Base-by-base conservation (phyloP, 2,113 vertebrate genomes). In the Malurus alboscapulatus region DNA sequence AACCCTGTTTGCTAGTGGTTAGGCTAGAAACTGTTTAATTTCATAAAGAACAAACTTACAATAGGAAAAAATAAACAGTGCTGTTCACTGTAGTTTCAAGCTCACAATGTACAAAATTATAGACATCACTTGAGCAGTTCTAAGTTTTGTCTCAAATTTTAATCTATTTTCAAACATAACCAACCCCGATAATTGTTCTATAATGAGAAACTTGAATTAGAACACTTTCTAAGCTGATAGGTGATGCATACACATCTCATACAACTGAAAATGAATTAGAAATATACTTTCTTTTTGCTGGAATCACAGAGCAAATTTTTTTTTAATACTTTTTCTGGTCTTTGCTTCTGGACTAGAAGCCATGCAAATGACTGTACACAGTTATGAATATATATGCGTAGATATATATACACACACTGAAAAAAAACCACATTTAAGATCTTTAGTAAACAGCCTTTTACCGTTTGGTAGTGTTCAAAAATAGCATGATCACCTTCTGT, bases 331-430 rank as follows among this genome's bases (percentile, higher is more conserved):
- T 63, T 54, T 75, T 65, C 36, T 61, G 30, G 25, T 58, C 48
- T 79, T n/a, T 15, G 7, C 34, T 61, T 10, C 2, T 42, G 27
- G 42, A 61, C 61, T 50, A 82, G 0, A 0, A 78, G 19, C 19
- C 19, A 42, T 5, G 11, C n/a, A 90, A 68, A 53, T 19, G 4
- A 32, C 15, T 50, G 10, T 14, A 54, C 4, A 42, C 0, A 1
- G 24, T 27, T 68, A 67, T 8, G 8, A 21, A 26, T 13, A 50
- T 25, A 12, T 25, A 27, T 10, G 2, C 22, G 3, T 1, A 59
- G 3, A 19, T 1, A 50, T 5, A 36, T 3, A 84, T 0, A 38
- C 0, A 50, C 1, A 68, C 7, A 34, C 12, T 36, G 26, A 17
- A 63, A 19, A 63, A 62, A 1, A 0, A 10, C 4, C 26, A 50